A percentile compares a stretch with the other conserved stretches of the same genome.
phyloP scores from a whole-genome alignment of 2,797 vertebrate genomes.

The Dendrocincla tyrannina region DNA sequence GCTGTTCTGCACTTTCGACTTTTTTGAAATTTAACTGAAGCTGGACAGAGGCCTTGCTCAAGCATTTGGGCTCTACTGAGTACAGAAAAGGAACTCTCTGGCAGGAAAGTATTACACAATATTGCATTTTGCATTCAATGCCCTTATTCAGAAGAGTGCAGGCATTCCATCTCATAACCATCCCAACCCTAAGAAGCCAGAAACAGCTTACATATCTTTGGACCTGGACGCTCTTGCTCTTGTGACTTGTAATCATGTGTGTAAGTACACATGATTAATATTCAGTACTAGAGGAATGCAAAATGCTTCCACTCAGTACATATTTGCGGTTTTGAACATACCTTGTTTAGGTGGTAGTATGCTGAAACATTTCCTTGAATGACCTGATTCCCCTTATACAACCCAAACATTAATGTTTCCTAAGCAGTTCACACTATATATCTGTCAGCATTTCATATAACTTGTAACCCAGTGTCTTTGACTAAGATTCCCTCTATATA shows the following conservation, averaged over 20 bases:
- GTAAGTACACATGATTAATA: neutral
- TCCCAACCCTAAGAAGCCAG: neutral
- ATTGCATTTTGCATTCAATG: neutral
- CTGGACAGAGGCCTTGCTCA: neutral
- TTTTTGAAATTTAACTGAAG: neutral
- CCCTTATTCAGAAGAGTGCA: neutral
- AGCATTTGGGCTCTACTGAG: neutral
- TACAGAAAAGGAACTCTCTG: neutral
- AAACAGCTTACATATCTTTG: neutral
- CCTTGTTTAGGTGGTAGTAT: neutral
- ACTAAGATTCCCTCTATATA: neutral
- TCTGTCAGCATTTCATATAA: neutral
- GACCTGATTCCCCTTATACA: neutral
- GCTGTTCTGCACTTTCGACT: neutral
- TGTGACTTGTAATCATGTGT: fast-evolving
- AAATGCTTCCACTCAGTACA: neutral
- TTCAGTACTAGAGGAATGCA: neutral
- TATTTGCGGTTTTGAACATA: neutral
- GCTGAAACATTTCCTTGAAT: neutral
- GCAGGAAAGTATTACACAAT: neutral
- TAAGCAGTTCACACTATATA: neutral
- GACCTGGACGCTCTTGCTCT: fast-evolving
- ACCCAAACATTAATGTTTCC: neutral
- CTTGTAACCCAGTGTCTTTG: neutral
- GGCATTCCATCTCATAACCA: neutral